These are phyloP conservation scores for Protodeltote pygarga DNA, from an alignment of 2,888 invertebrate genomes.

Conservation along the genomic window DNA sequence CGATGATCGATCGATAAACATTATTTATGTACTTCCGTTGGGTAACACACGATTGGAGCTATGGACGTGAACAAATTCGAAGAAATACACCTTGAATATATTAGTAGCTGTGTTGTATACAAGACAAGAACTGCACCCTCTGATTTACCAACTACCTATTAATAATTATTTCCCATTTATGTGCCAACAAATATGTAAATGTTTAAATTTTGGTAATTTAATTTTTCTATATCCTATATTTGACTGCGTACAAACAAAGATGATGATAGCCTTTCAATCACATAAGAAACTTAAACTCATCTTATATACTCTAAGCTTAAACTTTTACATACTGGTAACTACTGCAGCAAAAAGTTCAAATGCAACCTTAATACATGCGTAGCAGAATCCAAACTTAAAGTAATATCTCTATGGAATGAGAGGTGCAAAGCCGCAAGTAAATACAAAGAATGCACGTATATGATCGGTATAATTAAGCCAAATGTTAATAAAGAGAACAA, in stretches of 20 bases:
- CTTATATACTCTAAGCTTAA: constrained; percentile 8
- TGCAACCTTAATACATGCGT: constrained; percentile 12
- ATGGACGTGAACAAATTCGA: constrained; percentile 68
- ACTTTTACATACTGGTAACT: neutral
- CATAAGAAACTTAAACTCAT: constrained; percentile 8
- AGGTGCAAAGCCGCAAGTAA: constrained; percentile 44
- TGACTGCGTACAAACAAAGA: too few species aligned
- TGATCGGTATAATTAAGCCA: constrained; percentile 69
- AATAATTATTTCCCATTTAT: constrained; percentile 19
- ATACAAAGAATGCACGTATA: constrained; percentile 54
- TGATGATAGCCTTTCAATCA: constrained; percentile 21
- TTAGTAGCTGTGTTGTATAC: constrained; percentile 26
- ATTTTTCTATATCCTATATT: too few species aligned
- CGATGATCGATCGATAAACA: constrained; percentile 86
- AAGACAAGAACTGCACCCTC: constrained; percentile 31
- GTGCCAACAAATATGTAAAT: neutral
- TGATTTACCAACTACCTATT: constrained; percentile 33
- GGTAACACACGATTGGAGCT: constrained; percentile 65
- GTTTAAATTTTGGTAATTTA: neutral
- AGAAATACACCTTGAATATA: constrained; percentile 58
- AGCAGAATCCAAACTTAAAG: constrained; percentile 21
- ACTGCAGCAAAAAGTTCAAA: constrained; percentile 5
- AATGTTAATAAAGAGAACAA: constrained; percentile 76
- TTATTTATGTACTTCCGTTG: constrained; percentile 86
- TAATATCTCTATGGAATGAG: constrained; percentile 29